These are phyloP conservation scores for Euwallacea similis DNA, from an alignment of 1,140 invertebrate genomes.

Conservation along the genomic window DNA sequence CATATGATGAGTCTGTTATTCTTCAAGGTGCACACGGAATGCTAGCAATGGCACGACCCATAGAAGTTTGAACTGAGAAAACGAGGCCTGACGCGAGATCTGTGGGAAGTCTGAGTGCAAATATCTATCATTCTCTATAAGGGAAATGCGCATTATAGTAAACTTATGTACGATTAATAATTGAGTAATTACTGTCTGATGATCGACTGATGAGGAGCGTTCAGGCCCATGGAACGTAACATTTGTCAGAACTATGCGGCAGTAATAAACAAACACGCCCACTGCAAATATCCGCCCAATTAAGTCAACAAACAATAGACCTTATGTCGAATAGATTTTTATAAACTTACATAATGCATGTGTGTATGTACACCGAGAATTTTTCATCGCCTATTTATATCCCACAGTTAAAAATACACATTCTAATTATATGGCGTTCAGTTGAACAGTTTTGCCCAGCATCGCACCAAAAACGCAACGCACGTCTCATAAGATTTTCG, in stretches of 20 bases:
- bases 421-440: slow-evolving; percentile 44
- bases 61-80: too few relatives aligned
- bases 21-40: too few relatives aligned
- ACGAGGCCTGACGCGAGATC: too few relatives aligned
- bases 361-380: slow-evolving; percentile 33
- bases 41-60: too few relatives aligned
- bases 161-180: too few relatives aligned
- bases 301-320: slow-evolving; percentile 31
- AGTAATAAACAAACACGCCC: slow-evolving; percentile 14
- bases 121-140: too few relatives aligned
- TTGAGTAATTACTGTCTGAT: too few relatives aligned
- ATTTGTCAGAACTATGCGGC: background rate
- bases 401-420: slow-evolving; percentile 45
- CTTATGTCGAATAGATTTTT: slow-evolving; percentile 18
- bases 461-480: slow-evolving; percentile 6
- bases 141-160: too few relatives aligned
- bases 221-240: too few relatives aligned
- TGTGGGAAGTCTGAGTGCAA: too few relatives aligned
- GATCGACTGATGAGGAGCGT: too few relatives aligned
- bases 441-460: slow-evolving; percentile 24
- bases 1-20: too few relatives aligned
- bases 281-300: slow-evolving; percentile 33
- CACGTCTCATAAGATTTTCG: background rate
- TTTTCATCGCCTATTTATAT: slow-evolving; percentile 45
- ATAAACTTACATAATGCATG: slow-evolving; percentile 37